These are phyloP conservation scores for Ctenoplectra terminalis DNA, from an alignment of 1,140 invertebrate genomes.

Conservation along the genomic window DNA sequence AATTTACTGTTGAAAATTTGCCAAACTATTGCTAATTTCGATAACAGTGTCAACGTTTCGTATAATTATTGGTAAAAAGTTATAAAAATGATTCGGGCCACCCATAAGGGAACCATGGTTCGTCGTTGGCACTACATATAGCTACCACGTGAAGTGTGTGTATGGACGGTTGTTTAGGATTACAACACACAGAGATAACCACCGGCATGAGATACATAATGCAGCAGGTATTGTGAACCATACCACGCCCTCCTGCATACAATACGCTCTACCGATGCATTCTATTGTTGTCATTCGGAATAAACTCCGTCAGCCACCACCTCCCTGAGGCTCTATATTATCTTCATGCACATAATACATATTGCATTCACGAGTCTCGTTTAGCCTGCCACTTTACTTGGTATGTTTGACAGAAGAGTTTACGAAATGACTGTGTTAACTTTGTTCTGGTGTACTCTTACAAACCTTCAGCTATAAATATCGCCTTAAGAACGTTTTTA, in stretches of 20 bases:
- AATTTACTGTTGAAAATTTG: no score
- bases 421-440: conserved; percentile 64
- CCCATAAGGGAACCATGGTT: conserved; percentile 1
- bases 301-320: conserved; percentile 72
- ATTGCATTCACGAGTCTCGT: conserved; percentile 67
- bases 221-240: conserved; percentile 78
- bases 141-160: conserved; percentile 56
- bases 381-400: conserved; percentile 63
- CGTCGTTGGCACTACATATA: conserved; percentile 45
- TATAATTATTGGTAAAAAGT: background rate
- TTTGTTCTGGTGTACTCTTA: background rate
- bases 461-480: conserved; percentile 17
- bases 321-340: conserved; percentile 69
- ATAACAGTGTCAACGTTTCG: background rate
- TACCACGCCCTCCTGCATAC: conserved; percentile 76
- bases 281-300: conserved; percentile 79
- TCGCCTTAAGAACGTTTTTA: conserved; percentile 1
- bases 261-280: conserved; percentile 77
- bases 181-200: conserved; percentile 71
- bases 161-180: conserved; percentile 72
- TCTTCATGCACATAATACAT: conserved; percentile 72
- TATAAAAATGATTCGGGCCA: background rate
- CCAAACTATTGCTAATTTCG: background rate
- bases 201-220: conserved; percentile 78
- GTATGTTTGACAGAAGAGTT: conserved; percentile 55